These are phyloP conservation scores for Sericinus montela DNA, from an alignment of 2,888 invertebrate genomes.

Conservation along the genomic window DNA sequence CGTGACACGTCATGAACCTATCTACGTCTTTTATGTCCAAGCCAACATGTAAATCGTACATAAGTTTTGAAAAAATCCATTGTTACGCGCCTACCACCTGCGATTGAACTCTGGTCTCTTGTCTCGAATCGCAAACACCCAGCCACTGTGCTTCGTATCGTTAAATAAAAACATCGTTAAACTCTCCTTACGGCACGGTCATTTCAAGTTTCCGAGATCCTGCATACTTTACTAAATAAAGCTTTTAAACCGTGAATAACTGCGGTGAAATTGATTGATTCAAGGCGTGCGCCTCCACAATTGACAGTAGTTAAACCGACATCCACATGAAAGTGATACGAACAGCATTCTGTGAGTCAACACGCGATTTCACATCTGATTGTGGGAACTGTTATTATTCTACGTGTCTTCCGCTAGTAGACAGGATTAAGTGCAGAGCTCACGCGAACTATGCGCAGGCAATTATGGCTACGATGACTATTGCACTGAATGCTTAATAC, in stretches of 20 bases:
- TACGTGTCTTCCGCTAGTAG: conserved; percentile 26
- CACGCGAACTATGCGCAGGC: conserved; percentile 25
- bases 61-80: too few species aligned
- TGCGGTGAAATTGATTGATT: conserved; percentile 45
- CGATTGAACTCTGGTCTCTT: too few species aligned
- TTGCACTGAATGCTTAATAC: conserved; percentile 21
- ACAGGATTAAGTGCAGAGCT: conserved; percentile 27
- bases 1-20: too few species aligned
- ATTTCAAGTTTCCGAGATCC: conserved; percentile 10
- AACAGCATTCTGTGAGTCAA: conserved; percentile 27
- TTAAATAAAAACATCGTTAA: conserved; percentile 1
- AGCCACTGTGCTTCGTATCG: background rate
- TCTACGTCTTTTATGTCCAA: too few species aligned
- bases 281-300: conserved; percentile 40
- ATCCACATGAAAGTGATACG: conserved; percentile 45
- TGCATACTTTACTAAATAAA: conserved; percentile 19
- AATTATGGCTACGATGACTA: conserved; percentile 19
- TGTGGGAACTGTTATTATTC: conserved; percentile 38
- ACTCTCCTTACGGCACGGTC: background rate
- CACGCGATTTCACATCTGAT: conserved; percentile 42
- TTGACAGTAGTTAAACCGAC: conserved; percentile 38
- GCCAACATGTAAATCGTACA: too few species aligned
- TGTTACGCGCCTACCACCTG: too few species aligned
- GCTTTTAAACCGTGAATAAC: conserved; percentile 17
- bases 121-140: too few species aligned